phyloP scores from a whole-genome alignment of 2,113 vertebrate genomes.

The Amphilophus citrinellus region DNA sequence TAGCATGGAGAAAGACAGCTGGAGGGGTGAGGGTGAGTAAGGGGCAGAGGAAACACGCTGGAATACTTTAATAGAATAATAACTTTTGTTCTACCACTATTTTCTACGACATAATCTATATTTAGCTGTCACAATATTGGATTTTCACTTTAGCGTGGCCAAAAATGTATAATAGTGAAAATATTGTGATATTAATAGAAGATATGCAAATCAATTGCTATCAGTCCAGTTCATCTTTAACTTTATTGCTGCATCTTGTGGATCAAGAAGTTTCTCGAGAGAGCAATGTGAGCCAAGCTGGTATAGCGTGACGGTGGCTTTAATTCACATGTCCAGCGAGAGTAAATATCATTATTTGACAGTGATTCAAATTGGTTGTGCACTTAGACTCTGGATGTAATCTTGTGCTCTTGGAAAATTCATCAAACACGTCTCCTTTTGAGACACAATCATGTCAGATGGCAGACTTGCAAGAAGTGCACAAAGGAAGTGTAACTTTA shows the following conservation, averaged over 20 bases:
- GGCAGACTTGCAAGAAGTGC: too few relatives aligned
- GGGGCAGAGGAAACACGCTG: background rate
- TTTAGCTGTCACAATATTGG: background rate
- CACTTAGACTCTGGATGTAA: background rate
- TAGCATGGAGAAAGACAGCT: constrained; percentile 20
- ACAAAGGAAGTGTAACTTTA: background rate
- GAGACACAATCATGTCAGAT: background rate
- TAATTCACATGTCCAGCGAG: background rate
- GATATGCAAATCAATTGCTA: background rate
- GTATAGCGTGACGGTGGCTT: background rate
- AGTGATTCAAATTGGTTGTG: background rate
- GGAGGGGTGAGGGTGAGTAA: constrained; percentile 24
- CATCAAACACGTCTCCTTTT: background rate
- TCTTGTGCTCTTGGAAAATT: background rate
- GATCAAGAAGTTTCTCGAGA: background rate
- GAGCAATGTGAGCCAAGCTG: background rate
- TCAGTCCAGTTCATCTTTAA: background rate
- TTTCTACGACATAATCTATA: background rate
- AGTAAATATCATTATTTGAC: background rate
- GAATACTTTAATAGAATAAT: background rate
- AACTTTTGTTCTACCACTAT: background rate
- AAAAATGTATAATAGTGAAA: background rate
- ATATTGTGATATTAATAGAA: background rate
- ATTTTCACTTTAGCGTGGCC: background rate
- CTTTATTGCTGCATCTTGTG: background rate